These are phyloP conservation scores for Peromyscus aztecus DNA, from an alignment of 2,797 vertebrate species.

Conservation along the genomic window DNA sequence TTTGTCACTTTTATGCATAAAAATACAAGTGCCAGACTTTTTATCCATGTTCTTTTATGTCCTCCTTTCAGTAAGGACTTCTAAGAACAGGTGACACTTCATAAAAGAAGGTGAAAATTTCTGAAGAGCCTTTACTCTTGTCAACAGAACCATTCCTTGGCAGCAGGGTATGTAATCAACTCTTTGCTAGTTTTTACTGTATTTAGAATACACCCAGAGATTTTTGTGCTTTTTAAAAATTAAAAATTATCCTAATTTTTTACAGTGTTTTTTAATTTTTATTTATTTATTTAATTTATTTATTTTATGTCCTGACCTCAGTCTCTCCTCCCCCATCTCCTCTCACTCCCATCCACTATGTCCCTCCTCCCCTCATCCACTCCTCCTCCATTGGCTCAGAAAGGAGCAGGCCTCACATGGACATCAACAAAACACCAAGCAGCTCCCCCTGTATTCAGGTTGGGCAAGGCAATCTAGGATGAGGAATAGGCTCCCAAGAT, in stretches of 20 bases:
- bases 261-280: neutral
- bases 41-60: neutral
- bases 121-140: neutral
- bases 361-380: neutral
- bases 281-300: neutral
- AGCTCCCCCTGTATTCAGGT: neutral
- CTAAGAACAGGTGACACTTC: neutral
- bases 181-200: neutral
- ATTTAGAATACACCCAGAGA: neutral
- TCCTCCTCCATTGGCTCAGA: neutral
- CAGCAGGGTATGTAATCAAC: neutral
- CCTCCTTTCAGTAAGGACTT: neutral
- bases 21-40: neutral
- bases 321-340: neutral
- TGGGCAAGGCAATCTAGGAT: neutral
- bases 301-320: neutral
- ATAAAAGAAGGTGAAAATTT: neutral
- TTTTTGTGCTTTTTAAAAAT: too few species aligned
- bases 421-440: neutral
- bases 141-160: neutral
- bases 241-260: neutral
- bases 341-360: neutral
- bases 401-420: too few species aligned
- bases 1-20: conserved; percentile 4
- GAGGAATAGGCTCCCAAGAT: neutral